Base-by-base conservation (phyloP, 1,140 invertebrate genomes). In the Conus betulinus region DNA sequence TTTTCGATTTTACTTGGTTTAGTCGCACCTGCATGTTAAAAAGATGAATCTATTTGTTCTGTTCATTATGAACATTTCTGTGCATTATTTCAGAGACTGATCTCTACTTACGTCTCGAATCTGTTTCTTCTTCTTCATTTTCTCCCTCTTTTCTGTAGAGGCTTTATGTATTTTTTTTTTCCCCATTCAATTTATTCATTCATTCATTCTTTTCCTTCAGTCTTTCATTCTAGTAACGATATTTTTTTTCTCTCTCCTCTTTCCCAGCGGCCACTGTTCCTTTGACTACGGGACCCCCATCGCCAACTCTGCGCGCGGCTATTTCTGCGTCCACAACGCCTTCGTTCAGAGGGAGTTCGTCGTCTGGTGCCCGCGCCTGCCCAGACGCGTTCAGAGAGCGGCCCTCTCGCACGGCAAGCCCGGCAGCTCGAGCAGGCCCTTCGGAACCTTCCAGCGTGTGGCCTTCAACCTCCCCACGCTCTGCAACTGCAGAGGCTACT, bases 401-500 rank as follows among this genome's bases (percentile, higher is more conserved):
- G 74, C 27, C 27, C 15, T 39, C 74, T 10, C 23, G 27, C 74
- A 78, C 23, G 5, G 8, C 74, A 78, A n/a, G 11, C 11, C 11
- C n/a, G 8, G n/a, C 55, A 57, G 39, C 13, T 17, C 55, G 51
- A 76, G 60, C 53, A 15, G 27, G 23, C n/a, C 71, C 25, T 74
- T 23, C 63, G 84, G 84, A 0, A 25, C 17, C 71, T 87, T 87
- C 53, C 51, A 57, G 5, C 71, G 71, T 13, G 11, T 87, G 71
- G 39, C 85, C 52, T 51, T 78, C 71, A 57, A 23, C 20, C 39
- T 79, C n/a, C 85, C 85, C 53, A 78, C 85, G 0, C 52, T 87
- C 17, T 87, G 85, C 74, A 57, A 51, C 5, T 87, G 85, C 85
- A 52, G 85, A 4, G 85, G 85, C 17, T 87, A 87, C 85, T 87